These are phyloP conservation scores for Hydra vulgaris DNA, from an alignment of 30 jellyfish, hydroid and myxozoan genomes.

Conservation along the genomic window DNA sequence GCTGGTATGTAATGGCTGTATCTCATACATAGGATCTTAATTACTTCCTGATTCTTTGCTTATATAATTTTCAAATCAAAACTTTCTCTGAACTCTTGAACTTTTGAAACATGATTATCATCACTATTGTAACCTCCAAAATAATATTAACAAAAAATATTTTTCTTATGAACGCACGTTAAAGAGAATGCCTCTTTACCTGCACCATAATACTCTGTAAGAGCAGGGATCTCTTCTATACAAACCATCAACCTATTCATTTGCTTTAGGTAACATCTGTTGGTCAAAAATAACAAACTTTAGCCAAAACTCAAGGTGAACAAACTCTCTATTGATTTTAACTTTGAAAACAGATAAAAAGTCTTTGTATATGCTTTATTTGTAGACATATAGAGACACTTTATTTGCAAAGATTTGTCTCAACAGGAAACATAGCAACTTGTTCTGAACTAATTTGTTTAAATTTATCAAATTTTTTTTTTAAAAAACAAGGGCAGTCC, in stretches of 20 bases:
- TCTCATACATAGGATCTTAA: too few species aligned
- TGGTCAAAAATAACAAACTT: conserved; percentile 1
- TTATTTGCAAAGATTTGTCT: neutral
- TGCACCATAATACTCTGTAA: conserved; percentile 4
- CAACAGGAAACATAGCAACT: neutral
- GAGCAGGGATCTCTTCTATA: neutral
- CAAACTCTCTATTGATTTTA: neutral
- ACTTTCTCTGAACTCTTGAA: neutral
- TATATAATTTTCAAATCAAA: neutral
- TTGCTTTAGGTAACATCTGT: conserved; percentile 14
- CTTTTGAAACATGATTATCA: conserved; percentile 6
- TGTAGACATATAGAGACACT: neutral
- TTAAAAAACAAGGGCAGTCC: neutral
- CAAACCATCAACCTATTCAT: neutral
- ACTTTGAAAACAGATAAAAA: conserved; percentile 4
- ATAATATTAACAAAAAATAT: too few species aligned
- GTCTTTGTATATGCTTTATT: neutral
- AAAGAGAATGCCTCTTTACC: too few species aligned
- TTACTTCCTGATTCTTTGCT: conserved; percentile 12
- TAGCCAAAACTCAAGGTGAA: conserved; percentile 18
- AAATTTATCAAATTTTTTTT: neutral
- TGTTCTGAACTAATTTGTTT: conserved; percentile 1
- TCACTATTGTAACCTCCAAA: neutral
- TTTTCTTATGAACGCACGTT: too few species aligned
- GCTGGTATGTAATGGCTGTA: too few species aligned